A percentile compares a stretch with the other conserved stretches of the same genome.
Evolutionary conservation across 2,797 vertebrate species (phyloP).

Genomic region (Acridotheres tristis): DNA sequence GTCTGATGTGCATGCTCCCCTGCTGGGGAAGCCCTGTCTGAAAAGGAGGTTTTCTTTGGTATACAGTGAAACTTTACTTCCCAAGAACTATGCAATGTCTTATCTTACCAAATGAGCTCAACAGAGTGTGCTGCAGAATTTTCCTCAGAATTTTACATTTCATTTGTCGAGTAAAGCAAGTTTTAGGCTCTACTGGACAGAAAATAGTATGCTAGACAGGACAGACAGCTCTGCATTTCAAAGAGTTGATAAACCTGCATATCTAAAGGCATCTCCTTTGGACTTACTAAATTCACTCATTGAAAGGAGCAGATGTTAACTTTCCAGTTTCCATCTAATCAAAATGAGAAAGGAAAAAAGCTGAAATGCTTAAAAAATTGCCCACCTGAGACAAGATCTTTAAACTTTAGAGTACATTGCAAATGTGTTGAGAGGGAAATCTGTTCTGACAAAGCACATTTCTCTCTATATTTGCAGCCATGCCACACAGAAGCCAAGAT

Average conservation of each 20-base stretch:
- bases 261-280: background rate
- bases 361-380: background rate
- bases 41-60: background rate
- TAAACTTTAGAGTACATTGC: constrained; percentile 11
- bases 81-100: background rate
- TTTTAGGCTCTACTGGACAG: constrained; percentile 13
- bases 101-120: background rate
- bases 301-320: constrained; percentile 32
- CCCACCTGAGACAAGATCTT: constrained; percentile 35
- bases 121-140: background rate
- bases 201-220: background rate
- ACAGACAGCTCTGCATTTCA: background rate
- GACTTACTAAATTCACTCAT: background rate
- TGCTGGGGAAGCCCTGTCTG: background rate
- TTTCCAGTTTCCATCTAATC: constrained; percentile 6
- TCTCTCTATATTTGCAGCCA: background rate
- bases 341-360: background rate
- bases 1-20: background rate
- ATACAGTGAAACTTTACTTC: background rate
- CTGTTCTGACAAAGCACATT: background rate
- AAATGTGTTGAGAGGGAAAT: constrained; percentile 18
- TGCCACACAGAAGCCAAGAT: background rate
- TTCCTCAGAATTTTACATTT: background rate
- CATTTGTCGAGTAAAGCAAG: background rate
- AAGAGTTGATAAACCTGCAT: background rate